These are phyloP conservation scores for Tetraodon nigroviridis DNA, from an alignment of 2,113 vertebrate genomes.

Conservation along the genomic window DNA sequence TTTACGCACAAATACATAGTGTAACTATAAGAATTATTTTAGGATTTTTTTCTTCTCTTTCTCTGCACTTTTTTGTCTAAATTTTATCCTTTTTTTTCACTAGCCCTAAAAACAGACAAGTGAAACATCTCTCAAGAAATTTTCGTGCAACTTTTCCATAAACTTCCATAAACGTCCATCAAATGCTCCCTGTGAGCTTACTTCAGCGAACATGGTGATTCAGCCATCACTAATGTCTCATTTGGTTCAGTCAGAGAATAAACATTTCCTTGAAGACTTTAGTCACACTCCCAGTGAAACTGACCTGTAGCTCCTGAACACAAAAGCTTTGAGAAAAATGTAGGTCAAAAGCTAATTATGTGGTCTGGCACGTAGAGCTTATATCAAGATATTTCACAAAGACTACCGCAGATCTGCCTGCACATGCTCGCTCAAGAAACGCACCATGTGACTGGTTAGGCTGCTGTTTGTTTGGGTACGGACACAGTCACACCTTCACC, in stretches of 20 bases:
- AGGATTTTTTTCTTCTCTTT: too few species aligned
- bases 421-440: constrained; percentile 53
- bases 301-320: constrained; percentile 53
- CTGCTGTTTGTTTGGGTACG: constrained; percentile 54
- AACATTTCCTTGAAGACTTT: constrained; percentile 33
- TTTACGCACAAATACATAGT: too few species aligned
- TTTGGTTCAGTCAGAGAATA: constrained; percentile 21
- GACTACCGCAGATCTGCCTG: constrained; percentile 54
- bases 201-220: constrained; percentile 42
- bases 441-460: constrained; percentile 58
- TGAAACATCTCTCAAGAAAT: constrained; percentile 15
- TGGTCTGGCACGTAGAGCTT: constrained; percentile 61
- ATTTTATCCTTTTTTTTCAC: too few species aligned
- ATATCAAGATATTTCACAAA: constrained; percentile 63
- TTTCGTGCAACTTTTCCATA: constrained; percentile 44
- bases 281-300: constrained; percentile 48
- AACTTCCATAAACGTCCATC: too few species aligned
- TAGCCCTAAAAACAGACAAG: too few species aligned
- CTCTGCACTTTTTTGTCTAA: too few species aligned
- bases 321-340: constrained; percentile 56
- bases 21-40: too few species aligned
- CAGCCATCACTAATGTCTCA: constrained; percentile 23
- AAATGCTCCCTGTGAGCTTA: constrained; percentile 45
- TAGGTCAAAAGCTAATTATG: constrained; percentile 72
- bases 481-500: constrained; percentile 63